Evolutionary conservation across 2,113 vertebrate species (phyloP).

Genomic region (Phylloscopus trochiloides): DNA sequence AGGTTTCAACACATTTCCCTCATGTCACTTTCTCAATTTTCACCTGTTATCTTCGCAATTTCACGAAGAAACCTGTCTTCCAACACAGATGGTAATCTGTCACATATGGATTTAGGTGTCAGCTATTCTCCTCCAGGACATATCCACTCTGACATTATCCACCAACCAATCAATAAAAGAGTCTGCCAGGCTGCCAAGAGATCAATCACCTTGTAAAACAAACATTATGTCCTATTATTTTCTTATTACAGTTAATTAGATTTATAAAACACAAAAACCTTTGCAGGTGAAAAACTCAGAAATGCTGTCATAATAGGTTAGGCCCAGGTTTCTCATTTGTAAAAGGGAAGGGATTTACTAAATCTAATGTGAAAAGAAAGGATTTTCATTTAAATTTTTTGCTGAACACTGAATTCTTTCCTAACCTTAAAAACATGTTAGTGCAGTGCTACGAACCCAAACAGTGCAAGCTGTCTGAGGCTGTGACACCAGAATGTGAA

Average conservation of each 20-base stretch:
- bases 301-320: conserved; percentile 51
- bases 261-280: conserved; percentile 52
- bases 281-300: background rate
- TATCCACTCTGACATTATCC: conserved; percentile 61
- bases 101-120: conserved; percentile 65
- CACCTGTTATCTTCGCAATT: conserved; percentile 57
- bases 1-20: conserved; percentile 62
- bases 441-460: background rate
- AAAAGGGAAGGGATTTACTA: conserved; percentile 42
- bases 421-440: conserved; percentile 38
- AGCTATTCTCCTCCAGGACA: conserved; percentile 60
- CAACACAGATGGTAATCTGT: conserved; percentile 63
- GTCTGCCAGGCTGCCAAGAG: conserved; percentile 56
- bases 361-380: conserved; percentile 51
- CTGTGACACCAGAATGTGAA: background rate
- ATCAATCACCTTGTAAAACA: conserved; percentile 64
- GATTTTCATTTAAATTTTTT: conserved; percentile 30
- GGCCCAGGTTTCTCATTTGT: background rate
- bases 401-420: conserved; percentile 40
- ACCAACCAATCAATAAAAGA: conserved; percentile 57
- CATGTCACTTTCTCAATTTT: conserved; percentile 64
- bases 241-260: conserved; percentile 65
- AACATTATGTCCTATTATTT: conserved; percentile 59
- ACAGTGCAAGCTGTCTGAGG: background rate
- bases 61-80: conserved; percentile 35